phyloP scores from a whole-genome alignment of 2,113 vertebrate genomes.

The Baryphthengus martii region DNA sequence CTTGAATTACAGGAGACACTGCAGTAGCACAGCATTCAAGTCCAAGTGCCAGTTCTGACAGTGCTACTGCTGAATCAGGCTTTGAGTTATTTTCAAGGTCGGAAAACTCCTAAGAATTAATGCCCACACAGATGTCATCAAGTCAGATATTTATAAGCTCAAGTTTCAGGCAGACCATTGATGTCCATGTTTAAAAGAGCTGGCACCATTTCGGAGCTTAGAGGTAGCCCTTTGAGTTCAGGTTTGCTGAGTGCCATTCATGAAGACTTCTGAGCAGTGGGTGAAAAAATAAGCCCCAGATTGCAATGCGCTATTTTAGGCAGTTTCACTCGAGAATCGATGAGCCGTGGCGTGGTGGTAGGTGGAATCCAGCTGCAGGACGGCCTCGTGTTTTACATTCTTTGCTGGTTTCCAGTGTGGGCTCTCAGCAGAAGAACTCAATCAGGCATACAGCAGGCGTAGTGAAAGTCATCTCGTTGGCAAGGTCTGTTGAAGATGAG shows the following conservation, averaged over 20 bases:
- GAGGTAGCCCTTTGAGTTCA: neutral
- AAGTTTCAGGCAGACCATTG: neutral
- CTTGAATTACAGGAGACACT: neutral
- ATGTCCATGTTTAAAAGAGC: neutral
- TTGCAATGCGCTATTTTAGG: neutral
- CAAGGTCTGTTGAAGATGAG: neutral
- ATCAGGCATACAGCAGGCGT: rapidly evolving
- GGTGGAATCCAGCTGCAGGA: neutral
- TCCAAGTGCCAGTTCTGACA: neutral
- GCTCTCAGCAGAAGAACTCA: neutral
- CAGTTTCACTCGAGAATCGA: neutral
- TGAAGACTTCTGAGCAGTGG: neutral
- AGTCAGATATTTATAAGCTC: neutral
- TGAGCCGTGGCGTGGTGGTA: neutral
- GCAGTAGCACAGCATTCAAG: neutral
- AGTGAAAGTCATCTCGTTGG: neutral
- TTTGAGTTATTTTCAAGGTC: neutral
- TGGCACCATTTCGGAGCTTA: neutral
- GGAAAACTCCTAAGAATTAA: neutral
- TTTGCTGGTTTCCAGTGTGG: neutral
- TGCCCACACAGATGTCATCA: neutral
- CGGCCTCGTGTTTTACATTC: neutral
- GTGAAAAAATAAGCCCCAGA: neutral
- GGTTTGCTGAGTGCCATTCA: neutral
- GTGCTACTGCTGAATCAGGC: neutral